Evolutionary conservation across 2,888 invertebrate species (phyloP).

Genomic region (Eudasyphora cyanicolor): DNA sequence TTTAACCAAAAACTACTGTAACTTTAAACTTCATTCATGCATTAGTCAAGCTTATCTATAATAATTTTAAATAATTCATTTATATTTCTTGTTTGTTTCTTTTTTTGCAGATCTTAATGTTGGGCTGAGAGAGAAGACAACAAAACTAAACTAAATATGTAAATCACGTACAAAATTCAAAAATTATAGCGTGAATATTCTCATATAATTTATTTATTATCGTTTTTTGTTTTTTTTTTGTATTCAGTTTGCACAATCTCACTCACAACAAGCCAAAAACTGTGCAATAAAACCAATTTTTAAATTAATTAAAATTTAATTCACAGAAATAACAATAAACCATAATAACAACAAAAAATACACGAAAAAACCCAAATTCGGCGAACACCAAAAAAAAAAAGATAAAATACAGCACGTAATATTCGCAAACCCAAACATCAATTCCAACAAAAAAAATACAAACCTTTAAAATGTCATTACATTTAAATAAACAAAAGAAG

Average conservation of each 20-base stretch:
- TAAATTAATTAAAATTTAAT: slow-evolving; percentile 58
- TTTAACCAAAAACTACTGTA: background rate
- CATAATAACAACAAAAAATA: background rate
- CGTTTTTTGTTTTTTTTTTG: slow-evolving; percentile 43
- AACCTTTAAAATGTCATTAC: slow-evolving; percentile 53
- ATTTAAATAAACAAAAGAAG: slow-evolving; percentile 31
- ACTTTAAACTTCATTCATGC: slow-evolving; percentile 22
- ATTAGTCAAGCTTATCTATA: slow-evolving; percentile 36
- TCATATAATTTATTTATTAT: too few species aligned
- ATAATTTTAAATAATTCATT: background rate
- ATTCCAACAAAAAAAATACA: slow-evolving; percentile 1
- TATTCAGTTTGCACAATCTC: slow-evolving; percentile 57
- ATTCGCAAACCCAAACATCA: background rate
- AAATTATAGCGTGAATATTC: slow-evolving; percentile 39
- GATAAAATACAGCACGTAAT: slow-evolving; percentile 43
- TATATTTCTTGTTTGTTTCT: slow-evolving; percentile 21
- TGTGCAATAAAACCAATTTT: slow-evolving; percentile 70
- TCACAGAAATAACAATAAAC: slow-evolving; percentile 22
- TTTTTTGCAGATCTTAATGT: slow-evolving; percentile 35
- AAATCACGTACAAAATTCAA: slow-evolving; percentile 46
- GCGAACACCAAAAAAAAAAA: background rate
- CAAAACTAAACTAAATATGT: slow-evolving; percentile 2
- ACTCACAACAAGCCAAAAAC: slow-evolving; percentile 4
- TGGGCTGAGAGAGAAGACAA: slow-evolving; percentile 34
- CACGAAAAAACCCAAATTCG: background rate